Evolutionary conservation across 2,797 vertebrate species (phyloP).

Genomic region (Cuculus canorus): DNA sequence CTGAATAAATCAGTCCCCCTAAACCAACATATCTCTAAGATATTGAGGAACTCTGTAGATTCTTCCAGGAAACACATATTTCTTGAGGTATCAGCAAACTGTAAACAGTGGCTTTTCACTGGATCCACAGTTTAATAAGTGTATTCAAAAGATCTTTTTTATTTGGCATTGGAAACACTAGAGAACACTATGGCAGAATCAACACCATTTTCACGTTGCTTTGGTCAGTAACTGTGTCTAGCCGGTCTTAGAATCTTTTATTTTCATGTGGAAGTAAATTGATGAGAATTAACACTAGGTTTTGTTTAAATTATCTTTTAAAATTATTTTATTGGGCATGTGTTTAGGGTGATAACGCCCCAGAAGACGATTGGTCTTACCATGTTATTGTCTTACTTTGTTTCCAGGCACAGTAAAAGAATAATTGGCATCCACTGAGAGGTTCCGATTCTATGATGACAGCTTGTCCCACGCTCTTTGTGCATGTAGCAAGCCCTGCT

Average conservation of each 20-base stretch:
- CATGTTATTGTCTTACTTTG: background rate
- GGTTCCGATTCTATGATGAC: background rate
- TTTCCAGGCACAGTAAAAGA: background rate
- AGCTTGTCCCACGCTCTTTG: background rate
- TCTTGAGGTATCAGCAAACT: background rate
- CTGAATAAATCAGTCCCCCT: background rate
- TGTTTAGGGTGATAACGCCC: background rate
- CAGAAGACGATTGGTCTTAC: background rate
- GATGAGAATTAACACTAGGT: background rate
- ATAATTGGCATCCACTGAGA: background rate
- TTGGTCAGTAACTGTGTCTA: rapidly evolving
- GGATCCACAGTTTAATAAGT: background rate
- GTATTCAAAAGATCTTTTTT: background rate
- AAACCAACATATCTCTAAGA: background rate
- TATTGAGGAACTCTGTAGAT: background rate
- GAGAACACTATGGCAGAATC: background rate
- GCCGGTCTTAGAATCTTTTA: background rate
- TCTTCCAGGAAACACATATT: background rate
- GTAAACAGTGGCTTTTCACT: background rate
- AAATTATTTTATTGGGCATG: background rate
- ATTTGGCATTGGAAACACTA: background rate
- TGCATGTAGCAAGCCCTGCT: background rate
- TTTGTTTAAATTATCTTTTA: background rate
- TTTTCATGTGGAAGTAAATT: background rate
- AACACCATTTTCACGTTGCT: background rate